These are phyloP conservation scores for Orthonevra nobilis DNA, from an alignment of 2,888 invertebrate species.

Conservation along the genomic window DNA sequence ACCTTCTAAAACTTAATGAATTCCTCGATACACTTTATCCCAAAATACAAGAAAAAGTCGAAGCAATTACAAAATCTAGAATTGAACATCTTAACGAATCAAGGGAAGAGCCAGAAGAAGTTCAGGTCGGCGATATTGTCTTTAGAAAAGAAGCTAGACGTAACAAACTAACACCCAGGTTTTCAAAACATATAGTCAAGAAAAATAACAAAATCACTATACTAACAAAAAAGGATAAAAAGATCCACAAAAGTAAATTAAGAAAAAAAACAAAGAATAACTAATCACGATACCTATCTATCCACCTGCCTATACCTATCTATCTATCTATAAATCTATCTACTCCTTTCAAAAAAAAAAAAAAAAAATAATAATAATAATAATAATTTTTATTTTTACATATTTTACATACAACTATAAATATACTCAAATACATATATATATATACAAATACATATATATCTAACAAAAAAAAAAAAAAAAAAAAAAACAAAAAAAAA, in stretches of 20 bases:
- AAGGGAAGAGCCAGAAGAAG: slow-evolving; percentile 18
- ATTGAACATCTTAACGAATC: slow-evolving; percentile 14
- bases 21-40: slow-evolving; percentile 35
- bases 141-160: slow-evolving; percentile 51
- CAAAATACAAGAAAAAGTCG: slow-evolving; percentile 23
- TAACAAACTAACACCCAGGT: slow-evolving; percentile 38
- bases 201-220: slow-evolving; percentile 36
- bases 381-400: too few relatives aligned
- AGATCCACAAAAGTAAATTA: slow-evolving; percentile 58
- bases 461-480: too few relatives aligned
- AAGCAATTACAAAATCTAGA: slow-evolving; percentile 12
- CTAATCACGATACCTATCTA: too few relatives aligned
- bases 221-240: slow-evolving; percentile 42
- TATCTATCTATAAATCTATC: too few relatives aligned
- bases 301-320: too few relatives aligned
- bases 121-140: slow-evolving; percentile 7
- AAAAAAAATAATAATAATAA: too few relatives aligned
- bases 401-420: too few relatives aligned
- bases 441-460: too few relatives aligned
- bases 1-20: slow-evolving; percentile 24
- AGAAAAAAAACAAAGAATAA: slow-evolving; percentile 13
- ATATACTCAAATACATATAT: too few relatives aligned
- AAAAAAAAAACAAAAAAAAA: too few relatives aligned
- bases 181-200: slow-evolving; percentile 40
- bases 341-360: too few relatives aligned